Base-by-base conservation (phyloP, 2,888 invertebrate genomes). In the Blera fallax region DNA sequence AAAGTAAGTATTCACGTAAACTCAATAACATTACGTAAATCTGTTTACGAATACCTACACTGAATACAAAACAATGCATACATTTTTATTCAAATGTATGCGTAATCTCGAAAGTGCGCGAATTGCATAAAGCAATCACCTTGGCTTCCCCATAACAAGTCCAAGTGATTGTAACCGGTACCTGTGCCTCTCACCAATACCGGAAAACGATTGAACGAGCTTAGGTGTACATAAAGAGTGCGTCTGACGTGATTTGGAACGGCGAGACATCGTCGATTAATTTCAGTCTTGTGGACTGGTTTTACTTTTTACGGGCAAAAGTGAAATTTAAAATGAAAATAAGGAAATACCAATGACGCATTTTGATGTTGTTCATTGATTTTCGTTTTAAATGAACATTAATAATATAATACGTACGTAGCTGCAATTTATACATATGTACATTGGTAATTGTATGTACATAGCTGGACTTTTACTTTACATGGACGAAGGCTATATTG, bases 111-210 rank as follows among this genome's bases (percentile, higher is more conserved):
- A 40, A 40, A 40, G 37, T 40, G n/a, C 37, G 8, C 34, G 50
- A 65, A 37, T 65, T 50, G 34, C 65, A 37, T 50, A 48, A 65
- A 65, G 21, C 34, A 50, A 48, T 65, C 65, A 65, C 65, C 65
- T 65, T 50, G 37, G 34, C 34, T 24, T 37, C 18, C 5, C 65
- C 50, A 50, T 65, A 65, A 50, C 21, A 65, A 65, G 65, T 34
- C 21, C 21, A 24, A 24, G 21, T 21, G 50, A 65, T 34, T 50
- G 24, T 34, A 65, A 65, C 34, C 50, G 65, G 65, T 37, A 50
- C 24, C 21, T 24, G 40, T n/a, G 37, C 14, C 60, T 40, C 50
- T 65, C n/a, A 50, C 65, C 48, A 50, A 65, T 65, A 50, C 24
- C 60, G 50, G 65, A 65, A 65, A 60, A 40, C 58, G 21, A 60